Conservation (phyloP, 2,797 vertebrate species). For the Apogon talboti region DNA sequence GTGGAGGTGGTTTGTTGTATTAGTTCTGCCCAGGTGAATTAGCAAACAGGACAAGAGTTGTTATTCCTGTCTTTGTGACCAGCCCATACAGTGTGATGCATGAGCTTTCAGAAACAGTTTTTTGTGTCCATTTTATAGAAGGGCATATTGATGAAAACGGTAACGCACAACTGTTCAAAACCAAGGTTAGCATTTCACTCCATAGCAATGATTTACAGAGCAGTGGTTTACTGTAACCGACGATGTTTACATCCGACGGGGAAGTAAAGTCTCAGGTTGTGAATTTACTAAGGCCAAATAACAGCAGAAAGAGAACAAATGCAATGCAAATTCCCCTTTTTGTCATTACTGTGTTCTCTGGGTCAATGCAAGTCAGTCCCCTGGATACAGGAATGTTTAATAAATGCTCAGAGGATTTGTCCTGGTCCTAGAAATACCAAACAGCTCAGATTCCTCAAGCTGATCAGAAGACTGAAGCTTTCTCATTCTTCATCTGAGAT, state of each 20-base stretch:
- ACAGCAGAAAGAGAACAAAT: neutral
- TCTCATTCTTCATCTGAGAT: conserved; percentile 19
- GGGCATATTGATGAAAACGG: too few species aligned
- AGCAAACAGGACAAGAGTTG: too few species aligned
- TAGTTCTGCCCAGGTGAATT: too few species aligned
- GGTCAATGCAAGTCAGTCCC: conserved; percentile 43
- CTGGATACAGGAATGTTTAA: conserved; percentile 73
- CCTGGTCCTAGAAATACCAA: conserved; percentile 23
- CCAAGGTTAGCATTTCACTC: too few species aligned
- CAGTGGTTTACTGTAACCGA: too few species aligned
- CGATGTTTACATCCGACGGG: neutral
- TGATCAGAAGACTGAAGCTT: conserved; percentile 15
- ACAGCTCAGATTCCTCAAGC: conserved; percentile 14
- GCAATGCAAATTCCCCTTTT: conserved; percentile 7
- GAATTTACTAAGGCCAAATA: neutral
- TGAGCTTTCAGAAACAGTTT: too few species aligned
- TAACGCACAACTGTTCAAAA: too few species aligned
- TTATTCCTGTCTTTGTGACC: too few species aligned
- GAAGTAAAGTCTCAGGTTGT: neutral
- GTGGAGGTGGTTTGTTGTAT: too few species aligned
- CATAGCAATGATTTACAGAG: too few species aligned
- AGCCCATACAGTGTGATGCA: too few species aligned
- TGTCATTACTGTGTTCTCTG: conserved; percentile 21
- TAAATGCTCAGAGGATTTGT: conserved; percentile 64
- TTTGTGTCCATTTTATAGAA: too few species aligned